These are phyloP conservation scores for Nymphalis polychloros DNA, from an alignment of 2,888 invertebrate species.

Conservation along the genomic window DNA sequence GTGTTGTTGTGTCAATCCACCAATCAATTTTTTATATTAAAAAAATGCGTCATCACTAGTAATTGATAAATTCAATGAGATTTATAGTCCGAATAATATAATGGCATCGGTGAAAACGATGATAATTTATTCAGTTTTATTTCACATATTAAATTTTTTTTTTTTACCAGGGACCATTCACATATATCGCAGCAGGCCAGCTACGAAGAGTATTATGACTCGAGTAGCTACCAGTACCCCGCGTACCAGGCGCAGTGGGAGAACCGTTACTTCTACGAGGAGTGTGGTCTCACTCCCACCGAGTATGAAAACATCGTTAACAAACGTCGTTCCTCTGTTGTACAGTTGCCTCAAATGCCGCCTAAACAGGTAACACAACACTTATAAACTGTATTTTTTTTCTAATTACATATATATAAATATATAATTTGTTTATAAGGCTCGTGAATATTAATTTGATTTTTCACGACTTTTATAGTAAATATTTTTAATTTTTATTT, in stretches of 20 bases:
- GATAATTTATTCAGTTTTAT: too few species aligned
- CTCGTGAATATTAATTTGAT: not conserved
- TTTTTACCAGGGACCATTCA: constrained; percentile 72
- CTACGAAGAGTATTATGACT: constrained; percentile 86
- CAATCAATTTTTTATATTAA: too few species aligned
- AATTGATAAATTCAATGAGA: too few species aligned
- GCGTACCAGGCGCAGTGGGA: constrained; percentile 89
- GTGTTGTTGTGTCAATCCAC: too few species aligned
- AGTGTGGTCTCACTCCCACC: constrained; percentile 75
- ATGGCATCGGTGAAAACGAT: too few species aligned
- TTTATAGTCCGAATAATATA: too few species aligned
- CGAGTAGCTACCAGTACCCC: constrained; percentile 83
- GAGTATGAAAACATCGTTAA: constrained; percentile 82
- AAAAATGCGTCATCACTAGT: too few species aligned
- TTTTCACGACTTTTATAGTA: too few species aligned
- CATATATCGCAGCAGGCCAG: constrained; percentile 76
- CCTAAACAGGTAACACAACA: constrained; percentile 59
- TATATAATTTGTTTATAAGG: too few species aligned
- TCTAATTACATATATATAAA: too few species aligned
- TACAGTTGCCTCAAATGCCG: constrained; percentile 78
- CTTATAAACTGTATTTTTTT: not conserved
- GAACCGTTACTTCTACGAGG: constrained; percentile 79
- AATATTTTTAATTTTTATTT: too few species aligned
- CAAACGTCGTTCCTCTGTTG: constrained; percentile 78
- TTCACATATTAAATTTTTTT: constrained; percentile 16